phyloP scores from a whole-genome alignment of 2,113 vertebrate species.

The Rhegmatorhina hoffmannsi region DNA sequence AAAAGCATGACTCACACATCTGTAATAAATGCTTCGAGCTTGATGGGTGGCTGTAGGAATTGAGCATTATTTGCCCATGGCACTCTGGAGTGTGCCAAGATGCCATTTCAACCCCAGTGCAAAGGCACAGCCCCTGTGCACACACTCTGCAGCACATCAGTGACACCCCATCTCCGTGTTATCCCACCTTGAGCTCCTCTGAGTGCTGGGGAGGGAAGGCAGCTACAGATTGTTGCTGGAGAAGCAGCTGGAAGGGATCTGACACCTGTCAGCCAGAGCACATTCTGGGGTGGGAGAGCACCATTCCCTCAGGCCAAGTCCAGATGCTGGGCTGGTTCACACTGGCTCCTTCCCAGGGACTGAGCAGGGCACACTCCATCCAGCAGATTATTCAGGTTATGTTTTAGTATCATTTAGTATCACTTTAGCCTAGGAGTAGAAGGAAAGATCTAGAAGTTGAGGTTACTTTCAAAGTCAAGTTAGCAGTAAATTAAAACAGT shows the following conservation, averaged over 20 bases:
- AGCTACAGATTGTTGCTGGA: background rate
- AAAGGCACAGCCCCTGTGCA: background rate
- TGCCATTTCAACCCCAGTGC: background rate
- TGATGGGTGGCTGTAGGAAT: background rate
- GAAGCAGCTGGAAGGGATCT: background rate
- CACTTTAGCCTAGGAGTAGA: background rate
- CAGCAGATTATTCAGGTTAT: background rate
- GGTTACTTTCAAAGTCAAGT: background rate
- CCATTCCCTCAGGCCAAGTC: background rate
- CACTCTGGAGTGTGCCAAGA: background rate
- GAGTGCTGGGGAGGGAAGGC: background rate
- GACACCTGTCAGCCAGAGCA: background rate
- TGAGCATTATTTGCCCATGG: accelerated
- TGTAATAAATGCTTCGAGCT: background rate
- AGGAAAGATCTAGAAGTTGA: background rate
- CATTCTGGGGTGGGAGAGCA: background rate
- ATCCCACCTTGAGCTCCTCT: background rate
- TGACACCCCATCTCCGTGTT: background rate
- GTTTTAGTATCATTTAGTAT: too few relatives aligned
- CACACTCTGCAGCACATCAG: background rate
- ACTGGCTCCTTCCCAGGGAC: background rate
- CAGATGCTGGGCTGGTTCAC: background rate
- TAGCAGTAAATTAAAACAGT: background rate
- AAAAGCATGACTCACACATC: background rate
- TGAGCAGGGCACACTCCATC: background rate